These are phyloP conservation scores for Numida meleagris DNA, from an alignment of 2,113 vertebrate species.

Conservation along the genomic window DNA sequence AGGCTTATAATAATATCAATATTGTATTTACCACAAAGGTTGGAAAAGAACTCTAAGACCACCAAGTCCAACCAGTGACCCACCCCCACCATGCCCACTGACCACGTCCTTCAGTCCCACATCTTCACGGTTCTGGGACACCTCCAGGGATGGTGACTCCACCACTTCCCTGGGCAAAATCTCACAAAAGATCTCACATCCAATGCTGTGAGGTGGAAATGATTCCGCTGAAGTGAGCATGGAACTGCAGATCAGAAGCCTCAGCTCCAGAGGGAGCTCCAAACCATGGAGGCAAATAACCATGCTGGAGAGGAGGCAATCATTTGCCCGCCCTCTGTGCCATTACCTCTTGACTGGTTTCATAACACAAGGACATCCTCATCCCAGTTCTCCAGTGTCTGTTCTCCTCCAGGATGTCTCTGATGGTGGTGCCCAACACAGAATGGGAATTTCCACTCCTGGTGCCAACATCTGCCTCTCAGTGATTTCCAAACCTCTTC, in stretches of 20 bases:
- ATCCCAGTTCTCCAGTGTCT: neutral
- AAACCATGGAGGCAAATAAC: neutral
- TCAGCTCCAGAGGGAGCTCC: slow-evolving; percentile 38
- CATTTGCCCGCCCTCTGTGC: fast-evolving
- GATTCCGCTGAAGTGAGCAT: neutral
- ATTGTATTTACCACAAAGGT: neutral
- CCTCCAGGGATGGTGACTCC: too few relatives aligned
- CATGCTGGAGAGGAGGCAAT: fast-evolving
- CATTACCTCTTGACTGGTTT: too few relatives aligned
- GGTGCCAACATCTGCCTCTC: neutral
- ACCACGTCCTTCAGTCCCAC: too few relatives aligned
- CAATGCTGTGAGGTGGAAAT: neutral
- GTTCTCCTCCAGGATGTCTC: neutral
- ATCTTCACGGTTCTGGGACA: too few relatives aligned
- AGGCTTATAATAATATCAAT: neutral
- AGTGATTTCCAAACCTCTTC: neutral
- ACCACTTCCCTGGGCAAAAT: too few relatives aligned
- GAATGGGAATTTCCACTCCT: neutral
- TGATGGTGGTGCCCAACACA: neutral
- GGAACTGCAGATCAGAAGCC: neutral
- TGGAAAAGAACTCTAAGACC: neutral
- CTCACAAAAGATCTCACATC: neutral
- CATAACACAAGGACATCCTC: fast-evolving
- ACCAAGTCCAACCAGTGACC: too few relatives aligned
- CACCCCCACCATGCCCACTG: too few relatives aligned